A percentile compares a stretch with the other conserved stretches of the same genome.
phyloP scores from a whole-genome alignment of 23 tunicate species.

The Corella eumyota region DNA sequence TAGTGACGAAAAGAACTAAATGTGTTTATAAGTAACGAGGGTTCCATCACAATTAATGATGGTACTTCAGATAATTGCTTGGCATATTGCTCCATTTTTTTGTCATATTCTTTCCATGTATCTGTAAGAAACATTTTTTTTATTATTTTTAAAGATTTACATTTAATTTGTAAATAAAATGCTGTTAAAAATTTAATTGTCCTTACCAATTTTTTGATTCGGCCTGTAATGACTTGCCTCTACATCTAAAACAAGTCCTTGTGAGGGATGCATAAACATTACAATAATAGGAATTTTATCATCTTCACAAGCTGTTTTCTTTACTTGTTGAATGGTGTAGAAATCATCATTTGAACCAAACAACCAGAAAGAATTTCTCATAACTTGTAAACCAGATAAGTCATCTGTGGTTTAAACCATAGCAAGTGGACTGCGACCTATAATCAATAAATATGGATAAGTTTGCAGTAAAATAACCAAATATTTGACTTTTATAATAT shows the following conservation, averaged over 20 bases:
- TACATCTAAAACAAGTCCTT: conserved; percentile 71
- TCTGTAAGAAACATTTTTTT: too few relatives aligned
- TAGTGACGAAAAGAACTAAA: conserved; percentile 57
- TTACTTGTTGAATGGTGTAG: conserved; percentile 92
- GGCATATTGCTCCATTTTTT: conserved; percentile 47
- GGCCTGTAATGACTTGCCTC: conserved; percentile 97
- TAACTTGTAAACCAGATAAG: conserved; percentile 41
- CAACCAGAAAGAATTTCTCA: conserved; percentile 87
- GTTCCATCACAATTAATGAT: conserved; percentile 80
- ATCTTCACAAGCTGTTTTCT: conserved; percentile 79
- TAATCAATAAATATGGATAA: too few relatives aligned
- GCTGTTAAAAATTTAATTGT: neutral
- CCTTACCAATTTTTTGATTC: conserved; percentile 66
- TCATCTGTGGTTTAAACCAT: conserved; percentile 64
- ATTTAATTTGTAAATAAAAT: neutral
- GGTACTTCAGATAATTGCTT: conserved; percentile 72
- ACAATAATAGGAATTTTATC: conserved; percentile 81
- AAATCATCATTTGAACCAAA: conserved; percentile 94
- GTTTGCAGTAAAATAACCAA: too few relatives aligned
- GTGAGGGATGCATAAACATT: conserved; percentile 70
- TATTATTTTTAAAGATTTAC: too few relatives aligned
- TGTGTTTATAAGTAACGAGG: conserved; percentile 94
- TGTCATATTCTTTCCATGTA: conserved; percentile 92
- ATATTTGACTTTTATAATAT: too few relatives aligned
- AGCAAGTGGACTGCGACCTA: conserved; percentile 60